Conservation (phyloP, 2,797 vertebrate genomes). For the Carduelis carduelis region DNA sequence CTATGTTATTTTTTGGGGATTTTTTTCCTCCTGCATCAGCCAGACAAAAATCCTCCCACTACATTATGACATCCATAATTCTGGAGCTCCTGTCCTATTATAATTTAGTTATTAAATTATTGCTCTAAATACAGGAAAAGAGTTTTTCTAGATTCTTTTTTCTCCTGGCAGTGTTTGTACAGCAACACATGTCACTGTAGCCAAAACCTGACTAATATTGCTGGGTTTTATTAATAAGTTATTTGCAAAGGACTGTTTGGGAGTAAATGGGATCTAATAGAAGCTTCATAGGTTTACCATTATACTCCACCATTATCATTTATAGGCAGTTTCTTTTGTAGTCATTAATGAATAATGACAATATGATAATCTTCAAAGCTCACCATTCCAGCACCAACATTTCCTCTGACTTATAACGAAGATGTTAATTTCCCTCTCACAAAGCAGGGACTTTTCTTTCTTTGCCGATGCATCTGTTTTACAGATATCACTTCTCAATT, state of each 20-base stretch:
- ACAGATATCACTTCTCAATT: slow-evolving; percentile 30
- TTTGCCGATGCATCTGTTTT: slow-evolving; percentile 34
- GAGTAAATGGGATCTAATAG: slow-evolving; percentile 19
- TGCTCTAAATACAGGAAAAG: neutral
- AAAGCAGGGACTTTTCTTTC: slow-evolving; percentile 22
- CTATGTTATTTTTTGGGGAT: neutral
- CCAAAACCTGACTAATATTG: slow-evolving; percentile 10
- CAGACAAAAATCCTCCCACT: neutral
- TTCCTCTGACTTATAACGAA: slow-evolving; percentile 67
- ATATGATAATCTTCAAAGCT: slow-evolving; percentile 66
- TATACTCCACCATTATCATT: slow-evolving; percentile 29
- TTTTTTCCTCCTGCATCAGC: neutral
- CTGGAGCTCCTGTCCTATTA: neutral
- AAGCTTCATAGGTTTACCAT: slow-evolving; percentile 28
- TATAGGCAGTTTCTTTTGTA: slow-evolving; percentile 58
- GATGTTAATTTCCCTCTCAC: slow-evolving; percentile 58
- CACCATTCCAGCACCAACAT: slow-evolving; percentile 50
- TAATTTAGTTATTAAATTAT: neutral
- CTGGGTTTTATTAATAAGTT: slow-evolving; percentile 31
- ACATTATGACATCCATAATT: rapidly evolving
- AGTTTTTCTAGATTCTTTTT: neutral
- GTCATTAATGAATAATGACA: slow-evolving; percentile 69
- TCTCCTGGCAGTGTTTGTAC: neutral
- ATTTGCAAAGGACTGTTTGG: slow-evolving; percentile 13
- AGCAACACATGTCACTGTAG: neutral